Conservation (phyloP, 2,113 vertebrate genomes). For the Zosterops borbonicus region DNA sequence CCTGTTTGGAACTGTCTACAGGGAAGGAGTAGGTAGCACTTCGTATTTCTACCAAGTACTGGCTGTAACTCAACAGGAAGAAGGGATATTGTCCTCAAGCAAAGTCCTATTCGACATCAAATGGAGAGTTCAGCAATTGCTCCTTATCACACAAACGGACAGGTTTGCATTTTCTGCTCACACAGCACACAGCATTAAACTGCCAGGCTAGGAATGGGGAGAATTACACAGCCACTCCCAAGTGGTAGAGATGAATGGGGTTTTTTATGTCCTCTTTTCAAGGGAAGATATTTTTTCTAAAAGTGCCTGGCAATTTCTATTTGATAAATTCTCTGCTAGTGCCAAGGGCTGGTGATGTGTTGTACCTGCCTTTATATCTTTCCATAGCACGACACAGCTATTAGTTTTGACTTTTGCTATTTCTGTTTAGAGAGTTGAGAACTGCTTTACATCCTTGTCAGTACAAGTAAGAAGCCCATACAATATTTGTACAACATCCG, state of each 20-base stretch:
- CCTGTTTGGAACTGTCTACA: neutral
- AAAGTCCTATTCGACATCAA: neutral
- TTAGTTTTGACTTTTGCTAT: neutral
- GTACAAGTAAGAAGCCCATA: neutral
- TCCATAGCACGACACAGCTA: neutral
- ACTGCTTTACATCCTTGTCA: neutral
- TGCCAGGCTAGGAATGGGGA: neutral
- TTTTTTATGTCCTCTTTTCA: neutral
- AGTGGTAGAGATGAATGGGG: neutral
- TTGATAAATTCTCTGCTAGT: neutral
- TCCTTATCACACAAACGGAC: neutral
- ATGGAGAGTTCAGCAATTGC: neutral
- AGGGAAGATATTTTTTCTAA: neutral
- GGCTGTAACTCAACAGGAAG: neutral
- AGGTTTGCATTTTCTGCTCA: neutral
- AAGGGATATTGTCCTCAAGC: neutral
- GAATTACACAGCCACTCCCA: neutral
- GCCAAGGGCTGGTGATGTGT: neutral
- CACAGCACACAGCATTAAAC: neutral
- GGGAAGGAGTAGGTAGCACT: neutral
- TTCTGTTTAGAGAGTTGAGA: neutral
- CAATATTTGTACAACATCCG: neutral
- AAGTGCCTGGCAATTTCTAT: neutral
- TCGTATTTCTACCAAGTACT: neutral
- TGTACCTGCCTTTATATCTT: neutral